Percentiles rank a stretch among this genome's conserved stretches.
Conservation (phyloP, 2,113 vertebrate genomes). For the Acrocephalus arundinaceus region DNA sequence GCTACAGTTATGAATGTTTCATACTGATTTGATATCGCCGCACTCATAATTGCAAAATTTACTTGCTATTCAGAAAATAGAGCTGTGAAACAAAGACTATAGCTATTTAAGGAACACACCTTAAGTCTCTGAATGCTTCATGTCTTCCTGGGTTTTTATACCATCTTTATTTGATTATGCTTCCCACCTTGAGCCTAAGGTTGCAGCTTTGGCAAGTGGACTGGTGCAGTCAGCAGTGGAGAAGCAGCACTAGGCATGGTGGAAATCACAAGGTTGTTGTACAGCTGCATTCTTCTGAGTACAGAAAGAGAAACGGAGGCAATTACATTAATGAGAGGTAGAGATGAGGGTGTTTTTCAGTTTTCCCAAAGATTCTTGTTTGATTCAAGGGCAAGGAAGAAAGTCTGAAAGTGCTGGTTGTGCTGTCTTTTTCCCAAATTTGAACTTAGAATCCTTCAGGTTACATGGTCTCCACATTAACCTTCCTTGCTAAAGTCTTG, state of each 20-base stretch:
- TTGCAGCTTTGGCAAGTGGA: not conserved
- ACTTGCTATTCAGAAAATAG: not conserved
- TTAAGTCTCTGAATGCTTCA: not conserved
- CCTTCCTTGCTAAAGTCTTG: not conserved
- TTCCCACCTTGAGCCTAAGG: not conserved
- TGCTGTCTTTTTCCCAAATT: not conserved
- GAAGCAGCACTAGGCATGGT: not conserved
- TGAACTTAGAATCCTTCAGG: not conserved
- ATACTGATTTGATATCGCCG: not conserved
- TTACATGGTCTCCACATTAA: not conserved
- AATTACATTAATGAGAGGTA: not conserved
- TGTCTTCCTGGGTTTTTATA: not conserved
- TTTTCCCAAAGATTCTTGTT: not conserved
- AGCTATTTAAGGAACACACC: not conserved
- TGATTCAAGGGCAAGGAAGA: not conserved
- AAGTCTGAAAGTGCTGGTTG: not conserved
- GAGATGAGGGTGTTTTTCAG: not conserved
- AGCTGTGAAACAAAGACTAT: not conserved
- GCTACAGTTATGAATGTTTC: conserved; percentile 46
- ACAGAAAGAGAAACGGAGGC: not conserved
- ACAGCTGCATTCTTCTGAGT: rapidly evolving
- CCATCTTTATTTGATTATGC: not conserved
- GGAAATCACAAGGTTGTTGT: not conserved
- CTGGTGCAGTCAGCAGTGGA: not conserved
- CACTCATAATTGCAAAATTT: conserved; percentile 15